Evolutionary conservation across 2,888 invertebrate species (phyloP), one percentile per base, ranked within the genome.

Genomic region (Cosmopolites sordidus): DNA sequence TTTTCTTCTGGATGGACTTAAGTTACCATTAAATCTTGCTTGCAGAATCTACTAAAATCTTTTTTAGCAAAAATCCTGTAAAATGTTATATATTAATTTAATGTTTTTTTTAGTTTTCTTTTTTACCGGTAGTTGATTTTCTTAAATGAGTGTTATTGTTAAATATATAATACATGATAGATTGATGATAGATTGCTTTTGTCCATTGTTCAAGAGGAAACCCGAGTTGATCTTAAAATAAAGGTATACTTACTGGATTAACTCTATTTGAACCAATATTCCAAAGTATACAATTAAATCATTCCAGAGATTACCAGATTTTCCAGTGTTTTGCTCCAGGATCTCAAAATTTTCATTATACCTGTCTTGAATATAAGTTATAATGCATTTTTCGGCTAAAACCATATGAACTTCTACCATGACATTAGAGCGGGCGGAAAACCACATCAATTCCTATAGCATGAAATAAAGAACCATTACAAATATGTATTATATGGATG

Each of bases 211-310:
- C 16, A 4, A 40, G 11, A 16, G 16, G 15, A 16, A 16, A 16
- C 5, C 40, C 40, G 5, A 40, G 17, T 44, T 50, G 38, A 5
- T 39, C 44, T 29, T 50, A 12, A 43, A 43, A 16, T 2, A 40
- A 40, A 3, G 16, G 11, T 9, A 9, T 9, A 33, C 3, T 33
- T 33, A 12, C 12, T 33, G n/a, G 33, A 33, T 33, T 33, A 6
- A 22, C 8, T 5, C 44, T 52, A 63, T 62, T 44, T 62, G 55
- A 44, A 59, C 61, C 17, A 54, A 29, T 41, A 63, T 59, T 38
- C 62, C 62, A 50, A 79, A 76, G 62, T 81, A 83, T 8, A 49
- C 29, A 15, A 41, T 1, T 1, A 22, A 22, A 2, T 29, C 49
- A 11, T 33, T 11, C 5, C 4, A 33, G 3, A 12, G 5, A 12